Evolutionary conservation across 1,140 invertebrate species (phyloP), one percentile per base, ranked within the genome.

Genomic region (Drosophila ohnishii): DNA sequence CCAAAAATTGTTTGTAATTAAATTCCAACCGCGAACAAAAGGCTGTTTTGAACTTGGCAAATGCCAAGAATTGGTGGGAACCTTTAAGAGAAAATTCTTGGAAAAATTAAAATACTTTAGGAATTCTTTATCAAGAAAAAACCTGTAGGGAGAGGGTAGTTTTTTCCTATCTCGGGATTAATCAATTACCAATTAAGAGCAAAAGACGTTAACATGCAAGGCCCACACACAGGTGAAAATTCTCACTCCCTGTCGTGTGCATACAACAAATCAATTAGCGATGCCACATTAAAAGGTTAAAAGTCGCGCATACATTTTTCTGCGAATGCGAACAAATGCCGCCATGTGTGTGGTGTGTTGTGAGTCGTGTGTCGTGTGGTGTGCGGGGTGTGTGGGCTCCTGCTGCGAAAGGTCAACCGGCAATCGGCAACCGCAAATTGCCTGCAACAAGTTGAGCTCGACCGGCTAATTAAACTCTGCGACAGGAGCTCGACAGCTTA

Each of bases 251-350:
- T 13, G 22, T 37, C 30, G 16, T 39, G 71, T 74, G 59, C 25
- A 22, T 75, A 19, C 42, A 76, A 45, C 80, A 80, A 84, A 84
- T 80, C 76, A 83, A 83, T 84, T 84, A 80, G 66, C 58, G 37
- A 35, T 37, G 25, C 37, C 22, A 28, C 39, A 67, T 48, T 74
- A 32, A 65, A 65, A 57, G 55, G 70, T 60, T 60, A 40, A 44
- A 59, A 51, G 48, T 50, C 58, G 30, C 40, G 44, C 57, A 51
- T 19, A 66, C 57, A 19, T 32, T 32, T 51, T 40, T 32, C 22
- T 44, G 30, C 28, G 6, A 60, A 35, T 30, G 44, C 44, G 35
- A 37, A 66, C 16, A 11, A 35, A 35, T 55, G 19, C 11, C 16
- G 7, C 3, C 11, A 2, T 25, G 22, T 25, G 45, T 48, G n/a